Base-by-base conservation (phyloP, 2,797 vertebrate species). In the Rhyacichthys aspro region DNA sequence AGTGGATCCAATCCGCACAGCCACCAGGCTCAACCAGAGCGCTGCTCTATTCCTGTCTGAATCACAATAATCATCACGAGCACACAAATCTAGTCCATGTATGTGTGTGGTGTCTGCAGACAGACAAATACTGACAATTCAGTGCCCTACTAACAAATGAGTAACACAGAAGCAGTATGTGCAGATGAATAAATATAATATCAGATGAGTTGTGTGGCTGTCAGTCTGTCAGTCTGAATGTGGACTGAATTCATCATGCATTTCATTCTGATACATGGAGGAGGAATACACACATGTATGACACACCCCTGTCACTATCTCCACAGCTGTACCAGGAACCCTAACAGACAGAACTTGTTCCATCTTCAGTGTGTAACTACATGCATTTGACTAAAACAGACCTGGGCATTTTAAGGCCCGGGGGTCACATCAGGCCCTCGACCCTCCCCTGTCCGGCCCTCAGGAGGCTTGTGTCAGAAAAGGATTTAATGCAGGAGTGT, bases 1-100 rank as follows among this genome's bases (percentile, higher is more conserved):
- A 78, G 82, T 83, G 81, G 86, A 89, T 86, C 81, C 81, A 69
- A 85, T 83, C 79, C 81, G 70, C 55, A 76, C 58, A 59, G 74
- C 84, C 62, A 72, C 63, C 64, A 62, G 80, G 83, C 78, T 86
- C 83, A 80, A 78, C 74, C 5, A 52, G 72, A 78, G 78, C 61
- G 49, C 55, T 52, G 63, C 77, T 63, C 55, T 65, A 77, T 79
- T 78, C 86, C 82, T n/a, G 61, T 78, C 67, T 45, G 70, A 73
- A 79, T 78, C 49, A 69, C 58, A 72, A 76, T 82, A 79, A 84
- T 76, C 71, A 82, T 52, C 47, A 57, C 56, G 45, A 42, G 45
- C n/a, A 60, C 11, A 48, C 10, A 55, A 43, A 71, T 14, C 8
- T 38, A 18, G 36, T 52, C 33, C 38, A 34, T 34, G 33, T 37